Base-by-base conservation (phyloP, 2,113 vertebrate species). In the Chrysemys picta region DNA sequence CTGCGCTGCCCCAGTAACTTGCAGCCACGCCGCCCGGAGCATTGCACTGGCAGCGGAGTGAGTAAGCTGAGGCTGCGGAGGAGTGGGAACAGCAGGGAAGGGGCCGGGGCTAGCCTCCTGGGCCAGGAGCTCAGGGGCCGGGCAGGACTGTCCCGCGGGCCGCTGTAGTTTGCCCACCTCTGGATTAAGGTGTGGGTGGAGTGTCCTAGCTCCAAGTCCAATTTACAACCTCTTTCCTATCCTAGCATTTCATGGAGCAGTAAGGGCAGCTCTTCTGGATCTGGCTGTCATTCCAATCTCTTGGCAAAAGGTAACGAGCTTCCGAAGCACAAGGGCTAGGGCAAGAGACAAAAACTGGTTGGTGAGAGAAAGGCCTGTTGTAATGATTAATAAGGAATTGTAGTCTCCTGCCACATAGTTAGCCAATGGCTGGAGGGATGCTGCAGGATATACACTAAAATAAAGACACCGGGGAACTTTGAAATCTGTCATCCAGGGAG, bases 211-310 rank as follows among this genome's bases (percentile, higher is more conserved):
- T 72, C 35, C 35, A 72, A 38, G 19, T 72, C 35, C 79, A 95
- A 87, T 97, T 96, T 95, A 94, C 93, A 95, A 88, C 95, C 81
- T 54, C 87, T 88, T 95, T 92, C 93, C 93, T 84, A 31, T 91
- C 94, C 93, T 88, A 87, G 95, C 79, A 89, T 89, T 92, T 83
- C 57, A 2, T 2, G 53, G 89, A 92, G 31, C 13, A 27, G 25
- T 47, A 90, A 84, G 78, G 85, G 83, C n/a, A 94, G 84, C 79
- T 80, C 80, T 0, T 1, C 88, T 10, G 22, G 89, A 97, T 84
- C 87, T 93, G 83, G 19, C 47, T 1, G 2, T 76, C 83, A 91
- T 69, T 84, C 84, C 80, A 85, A 91, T 88, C 4, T 1, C 53
- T 42, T 5, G n/a, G 93, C 94, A 96, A 92, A 95, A 75, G 8